phyloP scores from a whole-genome alignment of 2,888 invertebrate species.

The Andrena minutula region DNA sequence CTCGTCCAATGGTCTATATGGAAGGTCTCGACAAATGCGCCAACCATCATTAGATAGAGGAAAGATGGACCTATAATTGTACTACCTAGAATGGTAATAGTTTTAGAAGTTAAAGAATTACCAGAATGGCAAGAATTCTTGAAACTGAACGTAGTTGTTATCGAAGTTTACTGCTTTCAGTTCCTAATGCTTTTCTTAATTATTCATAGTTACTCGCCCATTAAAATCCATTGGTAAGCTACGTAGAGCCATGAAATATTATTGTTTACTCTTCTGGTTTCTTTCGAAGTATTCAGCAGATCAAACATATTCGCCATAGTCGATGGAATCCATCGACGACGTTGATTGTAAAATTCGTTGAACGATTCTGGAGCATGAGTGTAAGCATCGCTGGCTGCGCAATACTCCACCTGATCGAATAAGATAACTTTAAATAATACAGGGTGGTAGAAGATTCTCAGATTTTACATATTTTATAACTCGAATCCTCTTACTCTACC shows the following conservation, averaged over 20 bases:
- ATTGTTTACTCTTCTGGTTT: slow-evolving; percentile 93
- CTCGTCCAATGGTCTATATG: slow-evolving; percentile 89
- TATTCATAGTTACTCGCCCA: slow-evolving; percentile 83
- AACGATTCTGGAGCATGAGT: slow-evolving; percentile 98
- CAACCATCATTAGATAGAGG: slow-evolving; percentile 93
- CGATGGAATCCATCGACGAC: slow-evolving; percentile 98
- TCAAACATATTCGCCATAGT: slow-evolving; percentile 98
- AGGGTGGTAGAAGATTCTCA: not conserved
- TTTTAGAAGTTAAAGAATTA: not conserved
- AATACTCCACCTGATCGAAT: slow-evolving; percentile 90
- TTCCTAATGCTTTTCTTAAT: not conserved
- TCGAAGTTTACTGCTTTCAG: not conserved
- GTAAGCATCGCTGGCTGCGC: slow-evolving; percentile 97
- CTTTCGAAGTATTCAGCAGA: slow-evolving; percentile 91
- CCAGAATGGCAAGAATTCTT: not conserved
- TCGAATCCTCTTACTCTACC: slow-evolving; percentile 87
- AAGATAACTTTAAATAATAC: not conserved
- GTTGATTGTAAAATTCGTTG: slow-evolving; percentile 97
- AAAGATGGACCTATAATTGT: slow-evolving; percentile 94
- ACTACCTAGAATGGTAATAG: slow-evolving; percentile 85
- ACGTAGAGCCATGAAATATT: slow-evolving; percentile 95
- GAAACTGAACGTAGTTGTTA: not conserved
- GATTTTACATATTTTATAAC: not conserved
- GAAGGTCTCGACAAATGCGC: slow-evolving; percentile 92
- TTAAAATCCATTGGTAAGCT: slow-evolving; percentile 90